Base-by-base conservation (phyloP, 1,140 invertebrate genomes). In the Wiebesia pumilae region DNA sequence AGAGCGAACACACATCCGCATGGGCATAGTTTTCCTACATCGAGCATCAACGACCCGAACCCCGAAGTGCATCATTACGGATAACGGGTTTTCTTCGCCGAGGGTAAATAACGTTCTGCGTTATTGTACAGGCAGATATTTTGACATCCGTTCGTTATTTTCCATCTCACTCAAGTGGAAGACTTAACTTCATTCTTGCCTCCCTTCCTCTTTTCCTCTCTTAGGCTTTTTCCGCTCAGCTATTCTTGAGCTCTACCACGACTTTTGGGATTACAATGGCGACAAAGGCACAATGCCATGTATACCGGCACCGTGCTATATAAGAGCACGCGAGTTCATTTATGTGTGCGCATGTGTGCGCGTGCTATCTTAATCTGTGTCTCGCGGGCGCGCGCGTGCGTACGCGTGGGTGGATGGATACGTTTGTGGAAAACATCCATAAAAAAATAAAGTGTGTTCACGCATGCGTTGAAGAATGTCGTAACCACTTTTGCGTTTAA, bases 11-110 rank as follows among this genome's bases (percentile, higher is more conserved):
- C 24, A 38, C 67, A 83, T 83, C 67, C 67, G 24, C 24, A n/a
- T 24, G 47, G n/a, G 40, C 43, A 67, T 58, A 58, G 40, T 69
- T 69, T 81, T 81, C 40, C 14, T 33, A 38, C 33, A 38, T 35
- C 3, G 19, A 27, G 35, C 51, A 62, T 19, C 16, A 79, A 54
- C 47, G 19, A 58, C n/a, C n/a, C 24, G 24, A 47, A 16, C 30
- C 65, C 51, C 40, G 27, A 69, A 88, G 86, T 87, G 83, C 88
- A 83, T 87, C 88, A 87, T 88, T 88, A 88, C 79, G 83, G 79
- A 73, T 87, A 88, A 87, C 83, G 80, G 86, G n/a, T 83, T 88
- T 87, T 75, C 78, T 88, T 88, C 86, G 67, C 69, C 73, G 54
- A 85, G 84, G 85, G 87, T 86, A 88, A 88, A 88, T 87, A 87